Conservation (phyloP, 2,113 vertebrate genomes). For the Myanophis thanlyinensis region DNA sequence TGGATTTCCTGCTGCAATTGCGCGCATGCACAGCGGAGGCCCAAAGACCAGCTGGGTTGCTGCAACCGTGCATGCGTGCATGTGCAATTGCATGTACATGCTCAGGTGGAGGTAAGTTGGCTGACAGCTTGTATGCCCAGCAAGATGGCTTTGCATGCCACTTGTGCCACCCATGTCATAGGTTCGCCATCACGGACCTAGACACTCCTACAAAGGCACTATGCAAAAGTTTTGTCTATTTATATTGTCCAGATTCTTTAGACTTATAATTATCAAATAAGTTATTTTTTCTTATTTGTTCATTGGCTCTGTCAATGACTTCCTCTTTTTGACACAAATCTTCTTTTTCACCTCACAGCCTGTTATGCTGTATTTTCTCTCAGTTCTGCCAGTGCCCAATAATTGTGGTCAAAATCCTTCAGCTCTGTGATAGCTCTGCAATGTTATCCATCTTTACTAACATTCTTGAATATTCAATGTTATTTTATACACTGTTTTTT, state of each 20-base stretch:
- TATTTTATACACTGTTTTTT: background rate
- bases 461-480: background rate
- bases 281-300: background rate
- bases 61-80: too few relatives aligned
- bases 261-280: background rate
- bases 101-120: too few relatives aligned
- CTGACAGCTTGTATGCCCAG: too few relatives aligned
- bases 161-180: too few relatives aligned
- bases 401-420: background rate
- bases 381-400: background rate
- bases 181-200: too few relatives aligned
- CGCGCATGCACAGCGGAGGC: too few relatives aligned
- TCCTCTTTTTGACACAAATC: background rate
- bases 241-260: background rate
- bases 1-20: too few relatives aligned
- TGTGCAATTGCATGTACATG: too few relatives aligned
- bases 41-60: too few relatives aligned
- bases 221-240: background rate
- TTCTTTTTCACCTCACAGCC: background rate
- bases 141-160: too few relatives aligned
- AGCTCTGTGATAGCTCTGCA: too few relatives aligned
- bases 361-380: background rate
- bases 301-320: background rate
- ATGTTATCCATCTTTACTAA: background rate
- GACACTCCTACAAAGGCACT: too few relatives aligned